A percentile compares a stretch with the other conserved stretches of the same genome.
Conservation (phyloP, 2,113 vertebrate genomes). For the Sapajus apella region DNA sequence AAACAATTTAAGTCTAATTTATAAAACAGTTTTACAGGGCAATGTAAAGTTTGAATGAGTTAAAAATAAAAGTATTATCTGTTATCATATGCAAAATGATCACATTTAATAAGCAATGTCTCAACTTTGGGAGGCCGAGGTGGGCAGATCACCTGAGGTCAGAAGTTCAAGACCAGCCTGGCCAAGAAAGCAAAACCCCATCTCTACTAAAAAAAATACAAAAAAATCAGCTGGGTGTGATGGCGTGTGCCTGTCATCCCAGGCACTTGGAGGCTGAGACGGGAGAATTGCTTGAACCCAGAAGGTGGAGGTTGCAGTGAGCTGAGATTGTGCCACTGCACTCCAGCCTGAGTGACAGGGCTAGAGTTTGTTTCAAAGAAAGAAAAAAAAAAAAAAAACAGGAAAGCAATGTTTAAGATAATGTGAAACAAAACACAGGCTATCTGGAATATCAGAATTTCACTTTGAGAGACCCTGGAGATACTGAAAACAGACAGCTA, state of each 20-base stretch:
- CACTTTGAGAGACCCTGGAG: neutral
- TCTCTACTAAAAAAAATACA: too few relatives aligned
- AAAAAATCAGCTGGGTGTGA: too few relatives aligned
- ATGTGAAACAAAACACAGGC: conserved; percentile 7
- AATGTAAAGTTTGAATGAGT: neutral
- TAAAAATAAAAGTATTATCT: conserved; percentile 36
- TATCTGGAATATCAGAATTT: neutral
- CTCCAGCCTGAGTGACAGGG: too few relatives aligned
- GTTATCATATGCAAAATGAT: neutral
- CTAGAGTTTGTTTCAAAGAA: too few relatives aligned
- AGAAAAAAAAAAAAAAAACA: neutral
- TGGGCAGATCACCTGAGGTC: too few relatives aligned
- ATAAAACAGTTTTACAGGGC: neutral
- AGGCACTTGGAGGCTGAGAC: too few relatives aligned
- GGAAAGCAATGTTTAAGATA: conserved; percentile 45
- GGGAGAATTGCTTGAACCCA: too few relatives aligned
- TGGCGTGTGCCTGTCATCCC: too few relatives aligned
- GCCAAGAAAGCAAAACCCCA: too few relatives aligned
- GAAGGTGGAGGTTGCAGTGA: too few relatives aligned
- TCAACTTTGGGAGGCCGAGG: neutral
- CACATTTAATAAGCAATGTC: conserved; percentile 40
- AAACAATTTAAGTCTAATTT: neutral
- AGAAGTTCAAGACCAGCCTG: too few relatives aligned
- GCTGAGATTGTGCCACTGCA: too few relatives aligned
- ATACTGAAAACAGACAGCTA: neutral